These are phyloP conservation scores for Papilio helenus DNA, from an alignment of 1,140 invertebrate genomes.

Conservation along the genomic window DNA sequence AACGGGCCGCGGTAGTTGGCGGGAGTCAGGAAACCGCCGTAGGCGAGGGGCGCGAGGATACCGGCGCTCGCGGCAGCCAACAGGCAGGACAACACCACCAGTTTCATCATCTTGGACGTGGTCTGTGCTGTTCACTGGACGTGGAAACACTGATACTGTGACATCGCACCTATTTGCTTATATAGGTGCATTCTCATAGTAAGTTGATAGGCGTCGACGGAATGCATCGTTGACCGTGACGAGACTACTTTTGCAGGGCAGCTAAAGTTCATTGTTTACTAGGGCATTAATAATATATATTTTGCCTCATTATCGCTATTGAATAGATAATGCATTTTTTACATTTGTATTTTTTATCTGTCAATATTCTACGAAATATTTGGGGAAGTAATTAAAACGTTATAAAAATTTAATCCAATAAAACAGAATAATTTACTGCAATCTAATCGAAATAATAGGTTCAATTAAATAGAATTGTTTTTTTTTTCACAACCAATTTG, in stretches of 20 bases:
- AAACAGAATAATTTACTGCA: too few species aligned
- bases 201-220: constrained; percentile 49
- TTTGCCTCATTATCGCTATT: constrained; percentile 5
- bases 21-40: constrained; percentile 47
- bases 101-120: constrained; percentile 78
- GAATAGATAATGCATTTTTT: not conserved
- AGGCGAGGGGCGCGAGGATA: constrained; percentile 56
- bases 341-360: too few species aligned
- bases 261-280: constrained; percentile 46
- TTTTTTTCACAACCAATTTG: too few species aligned
- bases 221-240: constrained; percentile 63
- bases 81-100: constrained; percentile 84
- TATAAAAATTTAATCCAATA: too few species aligned
- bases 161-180: constrained; percentile 47
- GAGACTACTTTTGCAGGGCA: constrained; percentile 59
- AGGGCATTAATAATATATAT: constrained; percentile 40
- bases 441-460: too few species aligned
- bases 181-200: constrained; percentile 58
- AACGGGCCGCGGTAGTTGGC: constrained; percentile 64
- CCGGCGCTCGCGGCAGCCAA: constrained; percentile 75
- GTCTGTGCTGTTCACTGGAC: constrained; percentile 70
- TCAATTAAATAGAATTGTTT: too few species aligned
- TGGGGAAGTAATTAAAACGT: too few species aligned
- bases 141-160: constrained; percentile 63
- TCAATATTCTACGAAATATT: too few species aligned